Percentiles rank a stretch among this genome's conserved stretches.
Evolutionary conservation across 2,113 vertebrate species (phyloP).

Genomic region (Embiotoca jacksoni): DNA sequence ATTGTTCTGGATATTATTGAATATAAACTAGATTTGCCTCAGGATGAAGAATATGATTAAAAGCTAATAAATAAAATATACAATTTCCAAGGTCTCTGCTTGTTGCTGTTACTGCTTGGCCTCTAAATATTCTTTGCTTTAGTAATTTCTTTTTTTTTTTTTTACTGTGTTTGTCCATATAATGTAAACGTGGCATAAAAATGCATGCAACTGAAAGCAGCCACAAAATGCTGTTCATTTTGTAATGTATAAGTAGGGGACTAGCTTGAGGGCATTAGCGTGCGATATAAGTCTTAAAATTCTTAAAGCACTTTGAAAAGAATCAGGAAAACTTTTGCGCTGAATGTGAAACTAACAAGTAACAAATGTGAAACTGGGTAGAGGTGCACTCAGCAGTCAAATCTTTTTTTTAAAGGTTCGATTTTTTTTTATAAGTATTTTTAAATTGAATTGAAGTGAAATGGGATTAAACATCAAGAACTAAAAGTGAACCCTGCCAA

Average conservation of each 20-base stretch:
- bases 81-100: conserved; percentile 27
- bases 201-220: background rate
- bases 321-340: background rate
- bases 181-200: background rate
- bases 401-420: background rate
- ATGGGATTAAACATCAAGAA: conserved; percentile 13
- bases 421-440: background rate
- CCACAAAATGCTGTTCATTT: background rate
- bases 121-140: conserved; percentile 26
- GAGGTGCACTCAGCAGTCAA: background rate
- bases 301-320: conserved; percentile 12
- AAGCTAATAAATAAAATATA: conserved; percentile 64
- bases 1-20: conserved; percentile 54
- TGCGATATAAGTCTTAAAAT: background rate
- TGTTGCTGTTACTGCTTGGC: conserved; percentile 37
- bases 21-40: conserved; percentile 62
- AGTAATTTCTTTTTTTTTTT: conserved; percentile 1
- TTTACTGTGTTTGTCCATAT: background rate
- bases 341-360: background rate
- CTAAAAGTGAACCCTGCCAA: conserved; percentile 14
- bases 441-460: background rate
- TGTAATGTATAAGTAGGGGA: background rate
- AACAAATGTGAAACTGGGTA: conserved; percentile 6
- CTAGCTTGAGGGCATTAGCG: background rate
- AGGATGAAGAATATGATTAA: conserved; percentile 71